Evolutionary conservation across 1,140 invertebrate genomes (phyloP).

Genomic region (Coelopa frigida): DNA sequence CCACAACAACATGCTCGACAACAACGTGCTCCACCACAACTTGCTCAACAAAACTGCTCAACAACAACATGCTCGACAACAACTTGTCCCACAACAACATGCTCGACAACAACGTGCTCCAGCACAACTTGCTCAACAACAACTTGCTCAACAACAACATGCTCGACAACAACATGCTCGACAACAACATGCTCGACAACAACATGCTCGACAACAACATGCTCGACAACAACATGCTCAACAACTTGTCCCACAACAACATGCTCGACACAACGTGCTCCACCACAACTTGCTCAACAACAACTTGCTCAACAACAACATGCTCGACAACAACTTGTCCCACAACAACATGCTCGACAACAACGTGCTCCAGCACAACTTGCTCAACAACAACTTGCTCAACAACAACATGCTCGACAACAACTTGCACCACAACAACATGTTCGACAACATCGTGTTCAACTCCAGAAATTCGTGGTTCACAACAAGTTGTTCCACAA

Average conservation of each 20-base stretch:
- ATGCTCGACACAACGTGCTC: too few relatives aligned
- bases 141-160: too few relatives aligned
- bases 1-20: neutral
- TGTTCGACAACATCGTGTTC: neutral
- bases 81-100: neutral
- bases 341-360: neutral
- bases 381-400: neutral
- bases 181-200: too few relatives aligned
- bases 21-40: neutral
- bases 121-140: too few relatives aligned
- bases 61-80: neutral
- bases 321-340: neutral
- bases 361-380: neutral
- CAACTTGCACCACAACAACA: neutral
- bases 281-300: neutral
- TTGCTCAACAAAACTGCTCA: neutral
- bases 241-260: too few relatives aligned
- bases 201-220: too few relatives aligned
- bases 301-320: neutral
- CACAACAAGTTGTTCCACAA: conserved; percentile 6
- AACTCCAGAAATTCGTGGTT: too few relatives aligned
- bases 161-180: too few relatives aligned
- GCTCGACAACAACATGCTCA: too few relatives aligned
- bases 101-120: neutral
- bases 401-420: neutral